A percentile compares a stretch with the other conserved stretches of the same genome.
These are phyloP conservation scores for Diogma glabrata DNA, from an alignment of 2,888 invertebrate genomes.

Conservation along the genomic window DNA sequence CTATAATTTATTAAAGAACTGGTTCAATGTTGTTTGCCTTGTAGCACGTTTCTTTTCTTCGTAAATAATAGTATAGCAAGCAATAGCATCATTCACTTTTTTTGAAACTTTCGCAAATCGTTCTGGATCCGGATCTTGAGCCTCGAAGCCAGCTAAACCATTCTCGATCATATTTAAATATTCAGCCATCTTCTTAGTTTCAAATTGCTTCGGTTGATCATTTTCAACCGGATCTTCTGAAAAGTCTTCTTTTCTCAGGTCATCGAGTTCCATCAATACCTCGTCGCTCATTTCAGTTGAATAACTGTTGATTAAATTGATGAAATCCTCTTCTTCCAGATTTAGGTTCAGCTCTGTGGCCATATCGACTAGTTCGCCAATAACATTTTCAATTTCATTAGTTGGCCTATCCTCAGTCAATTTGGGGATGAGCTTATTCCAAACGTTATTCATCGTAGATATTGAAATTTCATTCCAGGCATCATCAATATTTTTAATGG, in stretches of 20 bases:
- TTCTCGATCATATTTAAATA: neutral
- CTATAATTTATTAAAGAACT: too few species aligned
- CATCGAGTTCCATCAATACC: neutral
- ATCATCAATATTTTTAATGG: neutral
- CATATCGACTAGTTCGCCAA: neutral
- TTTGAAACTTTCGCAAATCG: too few species aligned
- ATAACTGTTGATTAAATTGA: neutral
- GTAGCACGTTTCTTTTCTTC: too few species aligned
- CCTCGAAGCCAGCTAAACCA: neutral
- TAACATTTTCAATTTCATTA: neutral
- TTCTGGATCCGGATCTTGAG: too few species aligned
- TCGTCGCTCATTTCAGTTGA: neutral
- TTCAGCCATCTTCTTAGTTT: neutral
- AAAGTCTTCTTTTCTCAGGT: neutral
- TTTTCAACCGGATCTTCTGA: neutral
- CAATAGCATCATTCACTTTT: constrained; percentile 1
- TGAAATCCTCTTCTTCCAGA: neutral
- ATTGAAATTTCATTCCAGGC: too few species aligned
- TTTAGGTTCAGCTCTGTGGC: neutral
- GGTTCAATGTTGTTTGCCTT: too few species aligned
- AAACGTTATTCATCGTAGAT: neutral
- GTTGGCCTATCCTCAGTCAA: neutral
- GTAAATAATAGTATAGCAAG: neutral
- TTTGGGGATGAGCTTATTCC: neutral
- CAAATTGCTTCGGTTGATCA: neutral